These are phyloP conservation scores for Pecten maximus DNA, from an alignment of 2,888 invertebrate species.

Conservation along the genomic window DNA sequence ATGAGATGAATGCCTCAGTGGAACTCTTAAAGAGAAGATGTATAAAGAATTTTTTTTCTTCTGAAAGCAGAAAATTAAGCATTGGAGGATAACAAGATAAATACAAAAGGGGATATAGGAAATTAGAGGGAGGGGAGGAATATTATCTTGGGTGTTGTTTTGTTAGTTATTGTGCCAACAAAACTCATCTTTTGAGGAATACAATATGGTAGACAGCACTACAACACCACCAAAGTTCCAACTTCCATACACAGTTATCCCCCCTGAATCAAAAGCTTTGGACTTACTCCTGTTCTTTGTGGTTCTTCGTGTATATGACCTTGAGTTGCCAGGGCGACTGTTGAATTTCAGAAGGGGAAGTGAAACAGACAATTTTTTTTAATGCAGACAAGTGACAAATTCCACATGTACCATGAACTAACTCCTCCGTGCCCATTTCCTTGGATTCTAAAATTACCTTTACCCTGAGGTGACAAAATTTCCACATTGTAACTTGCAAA, in stretches of 20 bases:
- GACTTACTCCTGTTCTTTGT: neutral
- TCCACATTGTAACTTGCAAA: neutral
- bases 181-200: no score
- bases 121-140: no score
- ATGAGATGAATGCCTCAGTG: no score
- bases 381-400: neutral
- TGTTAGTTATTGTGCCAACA: no score
- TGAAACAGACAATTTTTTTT: neutral
- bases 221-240: no score
- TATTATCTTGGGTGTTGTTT: no score
- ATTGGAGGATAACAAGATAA: no score
- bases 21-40: no score
- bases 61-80: no score
- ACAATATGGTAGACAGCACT: no score
- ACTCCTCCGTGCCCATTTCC: neutral
- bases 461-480: neutral
- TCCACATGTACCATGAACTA: neutral
- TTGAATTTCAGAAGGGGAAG: neutral
- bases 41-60: no score
- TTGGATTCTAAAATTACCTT: neutral
- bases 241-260: neutral
- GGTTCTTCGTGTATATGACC: neutral
- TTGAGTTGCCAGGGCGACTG: neutral
- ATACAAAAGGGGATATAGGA: no score
- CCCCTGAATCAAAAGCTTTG: neutral